Evolutionary conservation across 2,797 vertebrate genomes (phyloP).

Genomic region (Dicrostonyx torquatus): DNA sequence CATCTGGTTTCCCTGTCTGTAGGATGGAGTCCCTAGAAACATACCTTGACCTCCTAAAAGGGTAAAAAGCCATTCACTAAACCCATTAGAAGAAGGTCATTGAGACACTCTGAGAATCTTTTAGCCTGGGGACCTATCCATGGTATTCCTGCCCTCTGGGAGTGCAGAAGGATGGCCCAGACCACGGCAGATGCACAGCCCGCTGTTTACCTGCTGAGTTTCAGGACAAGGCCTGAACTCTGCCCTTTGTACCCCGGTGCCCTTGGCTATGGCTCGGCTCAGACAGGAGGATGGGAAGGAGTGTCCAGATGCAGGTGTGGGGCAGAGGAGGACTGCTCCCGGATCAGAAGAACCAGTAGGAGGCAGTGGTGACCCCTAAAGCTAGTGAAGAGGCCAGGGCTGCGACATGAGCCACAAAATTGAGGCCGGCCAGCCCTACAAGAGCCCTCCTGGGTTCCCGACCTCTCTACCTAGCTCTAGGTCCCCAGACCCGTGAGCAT

Average conservation of each 20-base stretch:
- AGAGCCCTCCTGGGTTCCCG: neutral
- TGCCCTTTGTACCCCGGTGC: neutral
- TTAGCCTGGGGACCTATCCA: neutral
- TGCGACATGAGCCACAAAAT: neutral
- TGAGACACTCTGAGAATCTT: neutral
- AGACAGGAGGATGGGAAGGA: neutral
- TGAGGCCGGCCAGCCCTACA: neutral
- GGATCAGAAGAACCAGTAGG: neutral
- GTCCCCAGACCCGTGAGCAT: constrained; percentile 60
- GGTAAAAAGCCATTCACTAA: neutral
- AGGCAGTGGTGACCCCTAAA: neutral
- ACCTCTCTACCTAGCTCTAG: neutral
- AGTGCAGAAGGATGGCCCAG: neutral
- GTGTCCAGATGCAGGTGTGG: neutral
- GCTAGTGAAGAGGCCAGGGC: neutral
- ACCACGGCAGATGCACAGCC: neutral
- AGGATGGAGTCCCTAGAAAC: neutral
- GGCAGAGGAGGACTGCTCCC: neutral
- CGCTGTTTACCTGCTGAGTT: neutral
- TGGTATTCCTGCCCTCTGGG: neutral
- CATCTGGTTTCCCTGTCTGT: neutral
- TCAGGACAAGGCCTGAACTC: neutral
- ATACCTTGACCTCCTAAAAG: neutral
- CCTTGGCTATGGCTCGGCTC: neutral
- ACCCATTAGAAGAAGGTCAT: rapidly evolving